Evolutionary conservation across 2,888 invertebrate genomes (phyloP).

Genomic region (Sericinus montela): DNA sequence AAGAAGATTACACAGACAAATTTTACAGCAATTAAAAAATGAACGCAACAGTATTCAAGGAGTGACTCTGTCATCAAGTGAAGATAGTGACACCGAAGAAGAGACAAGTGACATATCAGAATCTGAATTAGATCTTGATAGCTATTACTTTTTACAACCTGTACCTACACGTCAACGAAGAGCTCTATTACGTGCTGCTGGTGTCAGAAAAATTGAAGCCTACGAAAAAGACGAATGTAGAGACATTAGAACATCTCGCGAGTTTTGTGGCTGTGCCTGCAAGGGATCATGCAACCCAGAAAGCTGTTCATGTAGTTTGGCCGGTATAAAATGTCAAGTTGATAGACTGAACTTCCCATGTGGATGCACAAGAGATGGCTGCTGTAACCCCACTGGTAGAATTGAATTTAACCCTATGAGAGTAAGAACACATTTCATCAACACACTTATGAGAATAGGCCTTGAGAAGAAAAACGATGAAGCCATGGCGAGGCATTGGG

Average conservation of each 20-base stretch:
- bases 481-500: constrained; percentile 70
- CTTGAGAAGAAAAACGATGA: constrained; percentile 90
- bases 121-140: constrained; percentile 92
- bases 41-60: constrained; percentile 81
- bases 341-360: constrained; percentile 98
- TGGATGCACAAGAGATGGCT: constrained; percentile 96
- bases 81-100: constrained; percentile 92
- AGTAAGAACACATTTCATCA: constrained; percentile 97
- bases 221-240: constrained; percentile 96
- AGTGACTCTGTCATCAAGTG: constrained; percentile 84
- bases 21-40: constrained; percentile 85
- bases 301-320: constrained; percentile 95
- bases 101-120: constrained; percentile 89
- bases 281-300: constrained; percentile 97
- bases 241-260: constrained; percentile 93
- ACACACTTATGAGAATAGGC: constrained; percentile 95
- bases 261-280: constrained; percentile 96
- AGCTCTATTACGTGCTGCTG: constrained; percentile 92
- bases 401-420: constrained; percentile 98
- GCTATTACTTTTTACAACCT: constrained; percentile 94
- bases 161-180: constrained; percentile 95
- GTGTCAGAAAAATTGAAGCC: constrained; percentile 95
- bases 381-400: constrained; percentile 94
- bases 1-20: constrained; percentile 89
- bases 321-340: constrained; percentile 98